Base-by-base conservation (phyloP, 2,113 vertebrate species). In the Corythoichthys intestinalis region DNA sequence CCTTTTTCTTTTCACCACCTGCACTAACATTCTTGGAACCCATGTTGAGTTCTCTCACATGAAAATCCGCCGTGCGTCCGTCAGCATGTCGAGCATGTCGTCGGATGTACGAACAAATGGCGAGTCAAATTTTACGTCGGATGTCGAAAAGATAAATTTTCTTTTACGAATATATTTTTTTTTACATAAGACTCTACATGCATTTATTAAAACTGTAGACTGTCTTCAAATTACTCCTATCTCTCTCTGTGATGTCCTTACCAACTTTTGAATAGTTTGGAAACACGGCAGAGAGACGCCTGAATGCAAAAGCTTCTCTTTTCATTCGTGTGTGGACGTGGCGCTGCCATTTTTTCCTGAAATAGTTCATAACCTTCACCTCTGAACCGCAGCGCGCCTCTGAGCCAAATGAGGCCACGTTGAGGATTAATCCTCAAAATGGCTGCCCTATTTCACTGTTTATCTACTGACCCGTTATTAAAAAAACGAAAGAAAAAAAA, bases 401-500 rank as follows among this genome's bases (percentile, higher is more conserved):
- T 0, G 77, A 76, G 82, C 75, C 81, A 83, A 78, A 70, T 0
- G 54, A 71, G 83, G 76, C 74, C 75, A 53, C 64, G 66, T 9
- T 2, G 3, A 57, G 63, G 67, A 81, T 79, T 83, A 88, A 82
- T 71, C 79, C 74, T 70, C 66, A 83, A 84, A 86, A 84, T 82
- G 84, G 83, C 78, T 7, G 62, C 85, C 70, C 75, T 60, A 6
- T 65, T n/a, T 47, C 67, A 66, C 76, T 84, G 86, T 83, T 82
- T 85, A 81, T 84, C 77, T 70, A 62, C 69, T 71, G 79, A 86
- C 82, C 82, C 82, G 82, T 86, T 82, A 84, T 83, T 77, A 83
- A 84, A 64, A 69, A 15, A 66, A 75, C 75, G 37, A n/a, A n/a
- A 14, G 3, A 14, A 14, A 1, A 14, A 14, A 4, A 11, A 14